Conservation (phyloP, 2,797 vertebrate genomes). For the Balearica regulorum region DNA sequence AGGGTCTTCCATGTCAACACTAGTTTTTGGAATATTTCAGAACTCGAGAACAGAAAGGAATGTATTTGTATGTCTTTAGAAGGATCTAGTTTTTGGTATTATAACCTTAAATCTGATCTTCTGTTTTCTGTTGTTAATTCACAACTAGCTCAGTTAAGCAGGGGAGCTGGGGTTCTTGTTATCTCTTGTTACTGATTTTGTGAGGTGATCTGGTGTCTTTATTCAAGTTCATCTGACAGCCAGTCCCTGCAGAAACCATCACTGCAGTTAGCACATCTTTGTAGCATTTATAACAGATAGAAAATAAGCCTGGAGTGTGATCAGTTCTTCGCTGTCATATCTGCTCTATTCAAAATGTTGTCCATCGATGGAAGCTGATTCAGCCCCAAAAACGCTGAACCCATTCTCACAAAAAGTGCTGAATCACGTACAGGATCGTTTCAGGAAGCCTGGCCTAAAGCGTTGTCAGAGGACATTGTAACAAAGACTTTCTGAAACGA, state of each 20-base stretch:
- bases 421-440: not conserved
- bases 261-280: not conserved
- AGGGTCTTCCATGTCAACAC: not conserved
- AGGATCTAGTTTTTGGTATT: not conserved
- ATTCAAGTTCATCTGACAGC: not conserved
- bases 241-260: not conserved
- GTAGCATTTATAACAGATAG: not conserved
- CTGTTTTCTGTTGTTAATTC: not conserved
- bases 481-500: not conserved
- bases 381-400: not conserved
- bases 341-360: not conserved
- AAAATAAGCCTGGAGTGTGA: not conserved
- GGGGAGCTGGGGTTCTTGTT: not conserved
- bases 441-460: not conserved
- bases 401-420: not conserved
- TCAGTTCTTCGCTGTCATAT: not conserved
- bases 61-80: not conserved
- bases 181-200: not conserved
- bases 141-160: not conserved
- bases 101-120: not conserved
- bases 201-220: not conserved
- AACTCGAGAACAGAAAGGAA: not conserved
- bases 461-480: not conserved
- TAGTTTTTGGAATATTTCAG: not conserved
- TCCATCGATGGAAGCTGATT: not conserved